Evolutionary conservation across 2,113 vertebrate genomes (phyloP).

Genomic region (Callipepla squamata): DNA sequence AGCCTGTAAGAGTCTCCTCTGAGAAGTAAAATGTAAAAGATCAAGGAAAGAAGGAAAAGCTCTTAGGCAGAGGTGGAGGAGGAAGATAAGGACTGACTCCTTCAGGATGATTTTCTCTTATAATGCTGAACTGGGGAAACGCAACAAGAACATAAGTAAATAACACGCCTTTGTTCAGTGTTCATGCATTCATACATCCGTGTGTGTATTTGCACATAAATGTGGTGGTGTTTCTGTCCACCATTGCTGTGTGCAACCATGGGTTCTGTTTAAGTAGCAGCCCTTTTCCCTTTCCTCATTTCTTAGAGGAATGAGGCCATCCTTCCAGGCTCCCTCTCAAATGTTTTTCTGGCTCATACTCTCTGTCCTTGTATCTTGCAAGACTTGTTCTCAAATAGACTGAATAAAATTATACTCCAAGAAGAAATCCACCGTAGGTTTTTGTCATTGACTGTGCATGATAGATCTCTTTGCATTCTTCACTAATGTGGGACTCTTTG

Average conservation of each 20-base stretch:
- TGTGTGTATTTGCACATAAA: not conserved
- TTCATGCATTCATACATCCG: not conserved
- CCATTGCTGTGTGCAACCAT: not conserved
- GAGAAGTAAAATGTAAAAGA: not conserved
- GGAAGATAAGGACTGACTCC: not conserved
- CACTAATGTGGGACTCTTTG: not conserved
- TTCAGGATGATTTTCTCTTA: not conserved
- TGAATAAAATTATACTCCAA: not conserved
- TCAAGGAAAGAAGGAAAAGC: not conserved
- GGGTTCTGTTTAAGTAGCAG: not conserved
- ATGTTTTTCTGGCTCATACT: not conserved
- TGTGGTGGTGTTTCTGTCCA: not conserved
- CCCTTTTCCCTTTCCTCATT: not conserved
- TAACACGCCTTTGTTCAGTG: not conserved
- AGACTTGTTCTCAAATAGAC: not conserved
- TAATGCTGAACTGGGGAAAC: not conserved
- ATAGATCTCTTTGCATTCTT: not conserved
- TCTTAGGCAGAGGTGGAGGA: not conserved
- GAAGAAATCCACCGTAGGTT: rapidly evolving
- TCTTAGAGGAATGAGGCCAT: not conserved
- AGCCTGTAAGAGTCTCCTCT: not conserved
- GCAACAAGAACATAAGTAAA: not conserved
- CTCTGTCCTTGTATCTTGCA: not conserved
- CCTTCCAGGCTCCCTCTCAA: not conserved
- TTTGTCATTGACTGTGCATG: not conserved